These are phyloP conservation scores for Tetranychus piercei DNA, from an alignment of 2,888 invertebrate species.

Conservation along the genomic window DNA sequence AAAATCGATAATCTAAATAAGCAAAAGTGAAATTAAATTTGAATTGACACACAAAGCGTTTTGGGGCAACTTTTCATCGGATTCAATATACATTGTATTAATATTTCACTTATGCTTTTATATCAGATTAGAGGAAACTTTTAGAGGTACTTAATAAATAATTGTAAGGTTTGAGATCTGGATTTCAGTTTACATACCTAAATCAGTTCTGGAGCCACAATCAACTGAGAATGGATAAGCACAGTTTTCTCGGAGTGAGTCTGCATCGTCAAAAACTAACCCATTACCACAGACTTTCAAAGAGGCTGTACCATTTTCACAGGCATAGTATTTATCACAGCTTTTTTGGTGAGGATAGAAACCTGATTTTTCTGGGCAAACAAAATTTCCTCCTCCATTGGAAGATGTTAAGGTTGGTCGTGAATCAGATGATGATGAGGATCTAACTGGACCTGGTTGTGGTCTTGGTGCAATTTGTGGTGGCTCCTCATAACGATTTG, in stretches of 20 bases:
- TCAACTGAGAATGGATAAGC: conserved; percentile 87
- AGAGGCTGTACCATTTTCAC: conserved; percentile 68
- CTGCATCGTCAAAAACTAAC: conserved; percentile 69
- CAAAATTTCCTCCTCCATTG: background rate
- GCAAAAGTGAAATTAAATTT: no score
- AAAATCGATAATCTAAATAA: no score
- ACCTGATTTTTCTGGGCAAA: conserved; percentile 50
- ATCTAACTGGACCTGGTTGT: background rate
- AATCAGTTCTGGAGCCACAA: conserved; percentile 65
- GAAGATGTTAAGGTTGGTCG: background rate
- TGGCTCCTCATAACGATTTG: conserved; percentile 7
- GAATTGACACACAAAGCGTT: no score
- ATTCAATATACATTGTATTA: no score
- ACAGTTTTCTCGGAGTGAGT: conserved; percentile 81
- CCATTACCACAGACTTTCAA: conserved; percentile 85
- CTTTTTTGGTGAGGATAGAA: conserved; percentile 75
- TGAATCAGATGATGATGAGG: background rate
- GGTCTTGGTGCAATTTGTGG: background rate
- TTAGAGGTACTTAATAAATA: no score
- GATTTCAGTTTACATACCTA: conserved; percentile 41
- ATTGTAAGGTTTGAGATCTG: no score
- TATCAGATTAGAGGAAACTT: no score
- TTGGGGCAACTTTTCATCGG: no score
- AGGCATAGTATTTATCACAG: conserved; percentile 90
- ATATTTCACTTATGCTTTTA: no score